Conservation (phyloP, 1,140 invertebrate genomes). For the Frieseomelitta varia region DNA sequence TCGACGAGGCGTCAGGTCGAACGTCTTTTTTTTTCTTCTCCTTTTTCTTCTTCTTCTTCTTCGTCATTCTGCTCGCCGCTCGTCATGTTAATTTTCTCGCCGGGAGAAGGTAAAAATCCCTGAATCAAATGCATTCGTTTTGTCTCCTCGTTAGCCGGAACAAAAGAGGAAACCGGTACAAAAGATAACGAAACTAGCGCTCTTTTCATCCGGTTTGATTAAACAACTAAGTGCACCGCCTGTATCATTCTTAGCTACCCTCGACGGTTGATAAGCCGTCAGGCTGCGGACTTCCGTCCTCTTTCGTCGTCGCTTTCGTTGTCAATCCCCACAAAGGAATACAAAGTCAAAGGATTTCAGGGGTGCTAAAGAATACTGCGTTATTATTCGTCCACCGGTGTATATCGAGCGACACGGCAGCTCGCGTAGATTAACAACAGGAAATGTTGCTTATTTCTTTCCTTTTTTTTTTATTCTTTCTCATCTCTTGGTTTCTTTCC, state of each 20-base stretch:
- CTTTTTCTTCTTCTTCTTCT: not conserved
- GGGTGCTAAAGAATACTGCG: conserved; percentile 27
- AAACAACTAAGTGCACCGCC: conserved; percentile 42
- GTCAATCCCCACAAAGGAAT: conserved; percentile 35
- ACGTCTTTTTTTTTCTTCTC: not conserved
- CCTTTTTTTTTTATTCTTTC: not conserved
- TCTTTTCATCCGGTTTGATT: conserved; percentile 53
- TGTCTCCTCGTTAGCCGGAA: conserved; percentile 38
- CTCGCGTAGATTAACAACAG: conserved; percentile 5
- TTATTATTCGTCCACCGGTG: not conserved
- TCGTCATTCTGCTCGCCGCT: not conserved
- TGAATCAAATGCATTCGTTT: conserved; percentile 53
- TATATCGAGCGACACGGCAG: not conserved
- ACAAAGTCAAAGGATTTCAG: conserved; percentile 22
- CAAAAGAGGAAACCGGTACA: conserved; percentile 37
- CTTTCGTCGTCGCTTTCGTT: not conserved
- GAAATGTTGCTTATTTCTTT: not conserved
- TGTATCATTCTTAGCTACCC: conserved; percentile 22
- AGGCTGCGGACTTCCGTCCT: not conserved
- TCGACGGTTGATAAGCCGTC: conserved; percentile 39
- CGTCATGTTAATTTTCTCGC: conserved; percentile 39
- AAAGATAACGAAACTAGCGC: conserved; percentile 48
- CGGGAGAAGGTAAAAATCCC: conserved; percentile 9
- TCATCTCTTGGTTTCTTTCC: too few species aligned
- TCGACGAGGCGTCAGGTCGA: not conserved